Conservation (phyloP, 1,140 invertebrate species). For the Brachionus angularis region DNA sequence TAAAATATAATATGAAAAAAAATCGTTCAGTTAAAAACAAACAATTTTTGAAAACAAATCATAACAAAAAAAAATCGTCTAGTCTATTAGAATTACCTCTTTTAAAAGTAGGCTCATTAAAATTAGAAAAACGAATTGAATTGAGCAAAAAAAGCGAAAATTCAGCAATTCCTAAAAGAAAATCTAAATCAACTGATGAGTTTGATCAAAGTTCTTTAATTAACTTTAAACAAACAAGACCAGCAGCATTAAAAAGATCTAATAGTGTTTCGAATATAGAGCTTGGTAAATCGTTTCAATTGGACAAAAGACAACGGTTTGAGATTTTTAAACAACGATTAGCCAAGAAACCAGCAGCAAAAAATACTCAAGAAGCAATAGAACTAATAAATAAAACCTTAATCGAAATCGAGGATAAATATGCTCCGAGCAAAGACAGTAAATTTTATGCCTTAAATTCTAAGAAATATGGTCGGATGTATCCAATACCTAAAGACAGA, state of each 20-base stretch:
- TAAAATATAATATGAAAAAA: background rate
- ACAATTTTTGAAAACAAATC: background rate
- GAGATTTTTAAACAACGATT: slow-evolving; percentile 22
- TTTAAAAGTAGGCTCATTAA: background rate
- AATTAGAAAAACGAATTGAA: slow-evolving; percentile 17
- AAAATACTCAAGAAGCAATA: slow-evolving; percentile 24
- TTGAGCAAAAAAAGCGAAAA: background rate
- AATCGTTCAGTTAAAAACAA: slow-evolving; percentile 3
- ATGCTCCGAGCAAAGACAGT: slow-evolving; percentile 35
- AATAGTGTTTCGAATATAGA: slow-evolving; percentile 18
- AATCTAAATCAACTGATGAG: no score
- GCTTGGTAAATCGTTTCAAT: slow-evolving; percentile 7
- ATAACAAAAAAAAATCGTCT: slow-evolving; percentile 21
- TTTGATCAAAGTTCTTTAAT: no score
- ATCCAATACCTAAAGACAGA: slow-evolving; percentile 21
- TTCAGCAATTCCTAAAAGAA: no score
- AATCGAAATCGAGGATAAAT: slow-evolving; percentile 33
- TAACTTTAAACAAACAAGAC: slow-evolving; percentile 9
- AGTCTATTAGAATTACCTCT: background rate
- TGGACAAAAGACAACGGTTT: slow-evolving; percentile 38
- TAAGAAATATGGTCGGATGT: slow-evolving; percentile 40
- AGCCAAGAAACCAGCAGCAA: slow-evolving; percentile 3
- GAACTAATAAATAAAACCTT: slow-evolving; percentile 31
- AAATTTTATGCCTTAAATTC: slow-evolving; percentile 38
- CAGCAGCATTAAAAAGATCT: slow-evolving; percentile 13